These are phyloP conservation scores for Nymphicus hollandicus DNA, from an alignment of 2,113 vertebrate genomes.

Conservation along the genomic window DNA sequence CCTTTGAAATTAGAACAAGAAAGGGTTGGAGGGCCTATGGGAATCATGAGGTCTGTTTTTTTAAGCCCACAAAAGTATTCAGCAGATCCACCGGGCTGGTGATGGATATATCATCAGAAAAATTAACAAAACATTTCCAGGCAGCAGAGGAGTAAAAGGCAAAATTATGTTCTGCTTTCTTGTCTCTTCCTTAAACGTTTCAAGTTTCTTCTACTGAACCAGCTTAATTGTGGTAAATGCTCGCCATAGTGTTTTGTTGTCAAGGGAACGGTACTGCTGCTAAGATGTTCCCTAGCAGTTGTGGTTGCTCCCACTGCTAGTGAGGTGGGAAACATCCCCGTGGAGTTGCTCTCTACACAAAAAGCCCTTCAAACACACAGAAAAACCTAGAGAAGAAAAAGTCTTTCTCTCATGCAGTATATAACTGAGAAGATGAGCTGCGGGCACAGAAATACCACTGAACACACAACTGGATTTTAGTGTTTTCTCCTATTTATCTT, in stretches of 20 bases:
- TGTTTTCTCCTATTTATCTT: background rate
- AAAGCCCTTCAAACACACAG: background rate
- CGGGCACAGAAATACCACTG: background rate
- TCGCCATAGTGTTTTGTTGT: background rate
- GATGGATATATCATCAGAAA: background rate
- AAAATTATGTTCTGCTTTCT: background rate
- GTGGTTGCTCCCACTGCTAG: background rate
- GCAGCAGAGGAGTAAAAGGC: background rate
- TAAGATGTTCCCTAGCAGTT: background rate
- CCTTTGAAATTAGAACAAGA: constrained; percentile 76
- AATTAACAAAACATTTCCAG: background rate
- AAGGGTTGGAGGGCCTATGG: constrained; percentile 33
- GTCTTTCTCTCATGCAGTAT: background rate
- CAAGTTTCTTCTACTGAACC: background rate
- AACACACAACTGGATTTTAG: background rate
- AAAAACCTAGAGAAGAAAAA: background rate
- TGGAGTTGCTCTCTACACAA: background rate
- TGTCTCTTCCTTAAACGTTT: background rate
- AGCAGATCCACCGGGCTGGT: background rate
- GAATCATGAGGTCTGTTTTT: constrained; percentile 25
- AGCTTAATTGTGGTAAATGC: background rate
- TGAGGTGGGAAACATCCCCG: background rate
- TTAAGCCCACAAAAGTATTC: background rate
- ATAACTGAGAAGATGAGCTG: background rate
- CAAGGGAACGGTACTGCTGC: background rate